Evolutionary conservation across 2,888 invertebrate genomes (phyloP).

Genomic region (Muscina levida): DNA sequence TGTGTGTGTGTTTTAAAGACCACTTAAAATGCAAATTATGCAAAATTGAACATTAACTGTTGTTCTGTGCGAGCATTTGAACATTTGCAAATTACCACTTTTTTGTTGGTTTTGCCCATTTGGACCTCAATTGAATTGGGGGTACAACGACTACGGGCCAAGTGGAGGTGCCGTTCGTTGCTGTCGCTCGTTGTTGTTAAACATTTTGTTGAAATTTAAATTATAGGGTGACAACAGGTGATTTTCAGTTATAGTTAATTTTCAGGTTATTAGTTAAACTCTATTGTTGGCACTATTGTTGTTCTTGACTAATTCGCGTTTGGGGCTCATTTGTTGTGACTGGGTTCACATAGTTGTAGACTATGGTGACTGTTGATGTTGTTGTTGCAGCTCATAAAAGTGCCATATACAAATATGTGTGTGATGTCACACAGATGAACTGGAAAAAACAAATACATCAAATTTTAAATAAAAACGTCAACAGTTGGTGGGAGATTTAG

Average conservation of each 20-base stretch:
- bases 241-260: slow-evolving; percentile 61
- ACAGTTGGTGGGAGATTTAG: neutral
- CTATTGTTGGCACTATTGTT: neutral
- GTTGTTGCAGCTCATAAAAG: slow-evolving; percentile 4
- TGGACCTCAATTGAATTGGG: slow-evolving; percentile 24
- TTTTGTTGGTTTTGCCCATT: neutral
- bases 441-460: neutral
- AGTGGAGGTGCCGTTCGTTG: neutral
- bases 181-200: slow-evolving; percentile 43
- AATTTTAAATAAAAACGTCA: slow-evolving; percentile 16
- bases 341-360: neutral
- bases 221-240: slow-evolving; percentile 64
- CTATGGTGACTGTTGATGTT: neutral
- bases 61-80: slow-evolving; percentile 1
- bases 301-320: neutral
- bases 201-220: slow-evolving; percentile 63
- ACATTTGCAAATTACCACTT: slow-evolving; percentile 30
- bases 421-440: neutral
- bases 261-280: slow-evolving; percentile 63
- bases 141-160: too few relatives aligned
- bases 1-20: slow-evolving; percentile 30
- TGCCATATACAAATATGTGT: neutral
- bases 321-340: neutral
- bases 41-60: slow-evolving; percentile 9
- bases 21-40: slow-evolving; percentile 62